These are phyloP conservation scores for Rhagologus leucostigma DNA, from an alignment of 2,113 vertebrate genomes.

Conservation along the genomic window DNA sequence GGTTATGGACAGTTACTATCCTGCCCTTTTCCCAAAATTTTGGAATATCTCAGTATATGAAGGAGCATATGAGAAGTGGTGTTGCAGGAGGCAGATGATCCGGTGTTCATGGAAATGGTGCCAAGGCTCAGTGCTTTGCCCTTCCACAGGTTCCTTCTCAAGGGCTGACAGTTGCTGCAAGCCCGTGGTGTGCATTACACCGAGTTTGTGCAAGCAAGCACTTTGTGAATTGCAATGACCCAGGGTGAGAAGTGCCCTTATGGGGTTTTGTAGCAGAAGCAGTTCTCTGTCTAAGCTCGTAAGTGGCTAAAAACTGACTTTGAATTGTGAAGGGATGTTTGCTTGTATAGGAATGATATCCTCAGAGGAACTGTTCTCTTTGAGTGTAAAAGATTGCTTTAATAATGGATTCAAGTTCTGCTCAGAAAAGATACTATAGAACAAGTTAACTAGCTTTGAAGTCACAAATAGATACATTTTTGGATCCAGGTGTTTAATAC, in stretches of 20 bases:
- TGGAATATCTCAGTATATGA: accelerated
- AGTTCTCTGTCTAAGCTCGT: neutral
- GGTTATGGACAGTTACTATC: neutral
- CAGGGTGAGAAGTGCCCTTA: neutral
- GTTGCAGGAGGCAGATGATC: neutral
- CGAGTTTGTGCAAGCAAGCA: accelerated
- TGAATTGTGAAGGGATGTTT: neutral
- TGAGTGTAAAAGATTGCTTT: neutral
- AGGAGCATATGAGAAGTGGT: neutral
- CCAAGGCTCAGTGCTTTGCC: neutral
- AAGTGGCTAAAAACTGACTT: neutral
- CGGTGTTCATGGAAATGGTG: accelerated
- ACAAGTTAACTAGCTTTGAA: constrained; percentile 10
- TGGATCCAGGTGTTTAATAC: neutral
- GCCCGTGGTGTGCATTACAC: neutral
- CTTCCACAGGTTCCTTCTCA: neutral
- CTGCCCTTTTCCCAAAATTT: accelerated
- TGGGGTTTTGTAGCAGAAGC: neutral
- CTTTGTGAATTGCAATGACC: neutral
- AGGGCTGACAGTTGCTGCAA: neutral
- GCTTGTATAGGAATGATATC: neutral
- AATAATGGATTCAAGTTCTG: constrained; percentile 15
- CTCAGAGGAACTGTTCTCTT: neutral
- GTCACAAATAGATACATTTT: neutral
- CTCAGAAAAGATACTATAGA: neutral